phyloP scores from a whole-genome alignment of 2,888 invertebrate genomes.

The Proisotoma minuta region DNA sequence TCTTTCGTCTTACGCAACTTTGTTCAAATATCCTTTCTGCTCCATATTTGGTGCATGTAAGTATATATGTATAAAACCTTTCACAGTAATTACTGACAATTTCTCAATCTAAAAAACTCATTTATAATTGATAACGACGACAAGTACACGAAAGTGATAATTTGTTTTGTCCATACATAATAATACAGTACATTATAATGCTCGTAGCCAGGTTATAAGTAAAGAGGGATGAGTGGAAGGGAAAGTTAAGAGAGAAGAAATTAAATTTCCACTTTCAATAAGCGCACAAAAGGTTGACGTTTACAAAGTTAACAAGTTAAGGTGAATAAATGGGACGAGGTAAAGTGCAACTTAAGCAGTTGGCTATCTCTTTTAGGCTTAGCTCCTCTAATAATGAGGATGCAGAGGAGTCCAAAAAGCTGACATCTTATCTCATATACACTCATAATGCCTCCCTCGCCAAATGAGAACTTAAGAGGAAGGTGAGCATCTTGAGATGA shows the following conservation, averaged over 20 bases:
- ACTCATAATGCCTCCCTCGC: constrained; percentile 23
- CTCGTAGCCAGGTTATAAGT: too few species aligned
- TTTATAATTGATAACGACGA: background rate
- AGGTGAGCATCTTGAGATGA: constrained; percentile 16
- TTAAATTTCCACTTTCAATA: background rate
- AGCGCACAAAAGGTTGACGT: background rate
- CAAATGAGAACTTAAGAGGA: constrained; percentile 15
- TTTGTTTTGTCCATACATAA: too few species aligned
- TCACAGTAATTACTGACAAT: background rate
- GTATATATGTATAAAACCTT: too few species aligned
- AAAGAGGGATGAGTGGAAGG: too few species aligned
- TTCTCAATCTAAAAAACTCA: background rate
- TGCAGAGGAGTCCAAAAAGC: constrained; percentile 16
- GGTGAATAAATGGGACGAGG: background rate
- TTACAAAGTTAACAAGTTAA: background rate
- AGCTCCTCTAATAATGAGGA: background rate
- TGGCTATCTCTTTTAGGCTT: background rate
- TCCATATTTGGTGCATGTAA: too few species aligned
- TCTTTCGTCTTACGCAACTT: background rate
- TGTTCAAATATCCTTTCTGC: background rate
- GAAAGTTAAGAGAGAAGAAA: too few species aligned
- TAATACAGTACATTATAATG: too few species aligned
- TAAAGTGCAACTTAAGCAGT: background rate
- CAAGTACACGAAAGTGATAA: too few species aligned
- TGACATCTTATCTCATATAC: constrained; percentile 35